Conservation (phyloP, 2,113 vertebrate genomes). For the Protomyctophum bolini region DNA sequence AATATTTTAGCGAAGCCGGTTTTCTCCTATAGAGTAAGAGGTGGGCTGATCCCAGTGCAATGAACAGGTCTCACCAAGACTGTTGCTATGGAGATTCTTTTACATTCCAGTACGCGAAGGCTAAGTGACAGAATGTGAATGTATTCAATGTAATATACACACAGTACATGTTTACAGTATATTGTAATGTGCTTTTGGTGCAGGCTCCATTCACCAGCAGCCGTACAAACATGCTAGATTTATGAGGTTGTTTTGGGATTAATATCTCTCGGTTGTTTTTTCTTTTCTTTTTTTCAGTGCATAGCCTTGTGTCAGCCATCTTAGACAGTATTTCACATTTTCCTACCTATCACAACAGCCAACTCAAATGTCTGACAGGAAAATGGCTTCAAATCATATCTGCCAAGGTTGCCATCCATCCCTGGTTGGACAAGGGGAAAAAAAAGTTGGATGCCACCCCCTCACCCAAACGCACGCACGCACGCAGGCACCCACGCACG, state of each 20-base stretch:
- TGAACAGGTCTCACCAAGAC: constrained; percentile 74
- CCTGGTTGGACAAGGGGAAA: constrained; percentile 41
- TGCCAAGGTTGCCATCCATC: constrained; percentile 71
- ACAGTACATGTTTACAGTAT: constrained; percentile 44
- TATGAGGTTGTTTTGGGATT: constrained; percentile 75
- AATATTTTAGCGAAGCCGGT: constrained; percentile 91
- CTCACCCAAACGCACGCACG: constrained; percentile 56
- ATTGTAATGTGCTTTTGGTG: constrained; percentile 71
- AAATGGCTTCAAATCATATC: constrained; percentile 61
- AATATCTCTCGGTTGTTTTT: constrained; percentile 62
- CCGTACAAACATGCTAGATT: constrained; percentile 68
- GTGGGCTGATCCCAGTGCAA: constrained; percentile 68
- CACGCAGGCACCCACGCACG: not conserved
- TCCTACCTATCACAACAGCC: constrained; percentile 45
- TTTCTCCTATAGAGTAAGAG: constrained; percentile 79
- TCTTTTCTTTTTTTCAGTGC: constrained; percentile 70
- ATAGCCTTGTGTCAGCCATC: constrained; percentile 54
- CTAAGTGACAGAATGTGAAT: constrained; percentile 67
- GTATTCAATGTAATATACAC: constrained; percentile 66
- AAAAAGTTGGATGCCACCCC: constrained; percentile 66
- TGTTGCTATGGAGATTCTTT: constrained; percentile 85
- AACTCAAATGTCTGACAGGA: constrained; percentile 53
- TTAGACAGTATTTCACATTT: constrained; percentile 67
- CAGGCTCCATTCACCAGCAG: constrained; percentile 38
- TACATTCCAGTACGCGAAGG: constrained; percentile 76